Evolutionary conservation across 2,888 invertebrate species (phyloP).

Genomic region (Spisula solida): DNA sequence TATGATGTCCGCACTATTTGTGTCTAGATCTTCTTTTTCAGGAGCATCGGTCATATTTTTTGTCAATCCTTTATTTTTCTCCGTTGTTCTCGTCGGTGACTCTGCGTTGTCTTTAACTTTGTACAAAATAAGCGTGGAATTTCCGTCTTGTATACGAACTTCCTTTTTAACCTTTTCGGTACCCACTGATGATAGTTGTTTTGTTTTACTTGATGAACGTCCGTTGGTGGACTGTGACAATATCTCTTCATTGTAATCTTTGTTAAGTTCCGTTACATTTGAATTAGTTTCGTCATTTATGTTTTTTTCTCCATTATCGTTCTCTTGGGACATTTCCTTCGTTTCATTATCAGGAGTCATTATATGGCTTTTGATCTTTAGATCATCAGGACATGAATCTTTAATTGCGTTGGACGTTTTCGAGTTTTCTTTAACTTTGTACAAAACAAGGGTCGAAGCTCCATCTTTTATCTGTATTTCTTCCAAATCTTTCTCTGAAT

Average conservation of each 20-base stretch:
- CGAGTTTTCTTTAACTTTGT: slow-evolving; percentile 44
- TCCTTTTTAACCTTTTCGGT: slow-evolving; percentile 23
- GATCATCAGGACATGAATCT: neutral
- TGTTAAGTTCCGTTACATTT: neutral
- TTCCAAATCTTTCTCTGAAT: slow-evolving; percentile 21
- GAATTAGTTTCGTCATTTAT: neutral
- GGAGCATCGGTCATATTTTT: neutral
- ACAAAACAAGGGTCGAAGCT: slow-evolving; percentile 50
- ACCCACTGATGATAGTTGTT: neutral
- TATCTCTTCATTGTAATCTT: neutral
- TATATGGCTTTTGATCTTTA: neutral
- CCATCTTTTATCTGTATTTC: slow-evolving; percentile 41
- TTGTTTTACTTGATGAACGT: neutral
- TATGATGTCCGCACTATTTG: neutral
- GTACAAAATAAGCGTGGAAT: slow-evolving; percentile 52
- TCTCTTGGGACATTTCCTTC: neutral
- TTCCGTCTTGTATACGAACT: slow-evolving; percentile 40
- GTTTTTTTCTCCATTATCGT: neutral
- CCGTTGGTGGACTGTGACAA: neutral
- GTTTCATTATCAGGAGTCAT: neutral
- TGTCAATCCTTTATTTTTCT: neutral
- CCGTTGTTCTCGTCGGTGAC: neutral
- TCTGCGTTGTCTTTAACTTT: slow-evolving; percentile 40
- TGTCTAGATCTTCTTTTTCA: neutral
- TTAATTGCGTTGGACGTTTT: neutral